Evolutionary conservation across 2,888 invertebrate species (phyloP), one percentile per base, ranked within the genome.

Genomic region (Macrosiphum euphorbiae): DNA sequence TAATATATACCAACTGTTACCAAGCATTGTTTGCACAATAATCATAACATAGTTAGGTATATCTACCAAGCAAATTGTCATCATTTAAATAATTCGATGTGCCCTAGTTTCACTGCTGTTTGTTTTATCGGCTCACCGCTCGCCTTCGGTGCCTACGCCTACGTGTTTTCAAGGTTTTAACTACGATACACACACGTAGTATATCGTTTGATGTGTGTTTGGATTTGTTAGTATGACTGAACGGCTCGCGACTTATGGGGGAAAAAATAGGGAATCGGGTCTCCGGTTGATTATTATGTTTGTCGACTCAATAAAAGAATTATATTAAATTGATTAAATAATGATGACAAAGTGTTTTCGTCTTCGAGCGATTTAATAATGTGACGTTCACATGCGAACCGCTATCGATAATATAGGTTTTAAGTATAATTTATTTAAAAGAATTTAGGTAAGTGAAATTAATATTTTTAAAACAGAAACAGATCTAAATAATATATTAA

Each of bases 31-130:
- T 78, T 35, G 78, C 35, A 35, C 20, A 35, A 35, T 8, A 35
- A 78, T 78, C 78, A 78, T 78, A 78, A 78, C 78, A 78, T 20
- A 8, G 35, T 20, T 35, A 16, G n/a, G n/a, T 67, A 58, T 58
- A 20, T 20, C 78, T 78, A 35, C 78, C 35, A 8, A 35, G 20
- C 78, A 35, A 78, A 35, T 78, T 35, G 78, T 78, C 35, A 41
- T 8, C 20, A 41, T 78, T 78, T 78, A 78, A 78, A 78, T 78
- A 78, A 78, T 78, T 35, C 8, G 78, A 35, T 26, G 47, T 67
- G 67, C 90, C 90, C 90, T n/a, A 67, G 67, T 90, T 90, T 47
- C 20, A 44, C 28, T 28, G 16, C 88, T 55, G 41, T 90, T 67
- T 50, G 90, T 67, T 67, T 50, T 67, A 67, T 90, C 90, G 90